Evolutionary conservation across 2,113 vertebrate genomes (phyloP).

Genomic region (Riparia riparia): DNA sequence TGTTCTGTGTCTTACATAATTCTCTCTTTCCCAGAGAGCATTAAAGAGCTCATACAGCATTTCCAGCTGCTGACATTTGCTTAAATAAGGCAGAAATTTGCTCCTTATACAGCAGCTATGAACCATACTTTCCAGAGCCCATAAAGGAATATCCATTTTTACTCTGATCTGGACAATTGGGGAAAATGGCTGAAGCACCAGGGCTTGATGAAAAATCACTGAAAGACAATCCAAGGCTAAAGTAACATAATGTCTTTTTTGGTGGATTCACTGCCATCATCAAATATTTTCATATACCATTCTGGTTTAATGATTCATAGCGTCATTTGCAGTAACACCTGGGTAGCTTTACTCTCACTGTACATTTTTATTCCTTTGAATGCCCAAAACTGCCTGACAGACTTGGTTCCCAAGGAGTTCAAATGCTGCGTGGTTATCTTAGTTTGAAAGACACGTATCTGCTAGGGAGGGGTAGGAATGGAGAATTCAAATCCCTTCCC

Average conservation of each 20-base stretch:
- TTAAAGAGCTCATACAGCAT: conserved; percentile 5
- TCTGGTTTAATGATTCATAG: background rate
- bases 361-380: background rate
- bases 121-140: conserved; percentile 17
- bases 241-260: background rate
- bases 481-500: too few species aligned
- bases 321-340: background rate
- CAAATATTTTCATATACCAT: background rate
- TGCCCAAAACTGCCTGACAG: background rate
- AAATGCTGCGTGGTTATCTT: background rate
- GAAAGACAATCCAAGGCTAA: background rate
- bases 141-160: conserved; percentile 39
- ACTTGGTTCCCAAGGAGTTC: background rate
- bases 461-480: too few species aligned
- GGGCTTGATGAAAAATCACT: background rate
- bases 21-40: conserved; percentile 49
- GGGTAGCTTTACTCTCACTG: background rate
- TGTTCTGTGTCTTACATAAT: conserved; percentile 31
- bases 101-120: conserved; percentile 42
- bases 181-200: background rate
- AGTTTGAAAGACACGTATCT: too few species aligned
- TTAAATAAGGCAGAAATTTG: conserved; percentile 67
- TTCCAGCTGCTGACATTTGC: conserved; percentile 48
- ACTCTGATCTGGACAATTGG: background rate
- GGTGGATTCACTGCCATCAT: background rate